Evolutionary conservation across 2,797 vertebrate genomes (phyloP).

Genomic region (Adelosebastes latens): DNA sequence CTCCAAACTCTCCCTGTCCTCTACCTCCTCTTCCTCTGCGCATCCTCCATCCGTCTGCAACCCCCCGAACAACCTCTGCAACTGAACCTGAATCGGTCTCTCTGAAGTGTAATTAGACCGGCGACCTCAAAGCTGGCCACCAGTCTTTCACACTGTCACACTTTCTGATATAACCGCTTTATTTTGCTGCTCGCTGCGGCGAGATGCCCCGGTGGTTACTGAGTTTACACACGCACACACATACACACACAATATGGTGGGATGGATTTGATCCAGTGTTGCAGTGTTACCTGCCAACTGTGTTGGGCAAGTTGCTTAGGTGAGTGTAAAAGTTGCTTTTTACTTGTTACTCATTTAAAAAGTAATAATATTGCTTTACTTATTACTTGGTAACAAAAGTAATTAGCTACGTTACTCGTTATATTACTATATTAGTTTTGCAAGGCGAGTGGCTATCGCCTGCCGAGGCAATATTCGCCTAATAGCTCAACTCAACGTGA

Average conservation of each 20-base stretch:
- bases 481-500: background rate
- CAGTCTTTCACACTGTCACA: slow-evolving; percentile 59
- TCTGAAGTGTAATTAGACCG: slow-evolving; percentile 76
- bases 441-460: background rate
- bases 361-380: too few species aligned
- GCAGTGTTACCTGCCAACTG: background rate
- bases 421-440: background rate
- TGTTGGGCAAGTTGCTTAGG: too few species aligned
- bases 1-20: slow-evolving; percentile 1
- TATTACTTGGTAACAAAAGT: too few species aligned
- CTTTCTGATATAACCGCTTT: slow-evolving; percentile 55
- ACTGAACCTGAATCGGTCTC: slow-evolving; percentile 67
- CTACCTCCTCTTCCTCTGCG: slow-evolving; percentile 14
- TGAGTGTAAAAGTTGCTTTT: too few species aligned
- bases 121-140: slow-evolving; percentile 61
- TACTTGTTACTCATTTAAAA: too few species aligned
- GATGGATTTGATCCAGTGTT: background rate
- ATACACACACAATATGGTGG: background rate
- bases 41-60: slow-evolving; percentile 42
- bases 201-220: slow-evolving; percentile 10
- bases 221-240: slow-evolving; percentile 2
- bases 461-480: background rate
- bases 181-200: slow-evolving; percentile 45
- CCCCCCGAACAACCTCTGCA: slow-evolving; percentile 47
- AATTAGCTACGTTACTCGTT: background rate